phyloP scores from a whole-genome alignment of 2,888 invertebrate species.

The Imbricaverruca yamaguchii region DNA sequence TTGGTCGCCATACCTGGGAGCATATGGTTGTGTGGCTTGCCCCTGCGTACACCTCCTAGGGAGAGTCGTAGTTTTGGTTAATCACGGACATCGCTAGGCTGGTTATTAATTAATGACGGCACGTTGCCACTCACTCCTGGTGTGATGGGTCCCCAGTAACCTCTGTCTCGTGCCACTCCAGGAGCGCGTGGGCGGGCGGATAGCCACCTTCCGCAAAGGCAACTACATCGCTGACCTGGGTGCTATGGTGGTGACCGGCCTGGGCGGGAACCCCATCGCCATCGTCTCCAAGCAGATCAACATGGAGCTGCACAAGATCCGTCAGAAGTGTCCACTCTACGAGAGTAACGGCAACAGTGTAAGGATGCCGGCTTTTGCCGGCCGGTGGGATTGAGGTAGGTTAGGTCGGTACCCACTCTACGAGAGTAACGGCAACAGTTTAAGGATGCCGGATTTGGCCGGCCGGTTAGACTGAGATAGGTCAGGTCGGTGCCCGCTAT shows the following conservation, averaged over 20 bases:
- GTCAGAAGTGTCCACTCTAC: constrained; percentile 91
- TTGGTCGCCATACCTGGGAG: no score
- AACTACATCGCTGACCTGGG: constrained; percentile 70
- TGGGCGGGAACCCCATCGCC: constrained; percentile 85
- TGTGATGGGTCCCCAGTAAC: no score
- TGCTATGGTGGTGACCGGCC: constrained; percentile 92
- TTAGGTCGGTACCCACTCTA: constrained; percentile 72
- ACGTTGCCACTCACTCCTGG: no score
- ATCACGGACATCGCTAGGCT: no score
- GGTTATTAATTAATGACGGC: no score
- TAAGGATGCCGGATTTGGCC: constrained; percentile 38
- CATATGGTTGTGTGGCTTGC: no score
- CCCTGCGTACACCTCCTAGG: no score
- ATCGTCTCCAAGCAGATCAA: constrained; percentile 91
- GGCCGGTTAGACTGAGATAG: not conserved
- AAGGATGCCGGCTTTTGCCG: constrained; percentile 34
- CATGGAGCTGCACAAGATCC: constrained; percentile 90
- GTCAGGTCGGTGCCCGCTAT: constrained; percentile 68
- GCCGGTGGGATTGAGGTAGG: not conserved
- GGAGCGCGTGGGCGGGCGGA: constrained; percentile 92
- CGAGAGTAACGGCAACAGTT: constrained; percentile 89
- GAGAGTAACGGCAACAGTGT: constrained; percentile 91
- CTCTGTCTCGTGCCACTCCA: constrained; percentile 35
- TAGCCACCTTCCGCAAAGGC: constrained; percentile 90
- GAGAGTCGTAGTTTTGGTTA: no score